Conservation (phyloP, 2,113 vertebrate species). For the Cromileptes altivelis region DNA sequence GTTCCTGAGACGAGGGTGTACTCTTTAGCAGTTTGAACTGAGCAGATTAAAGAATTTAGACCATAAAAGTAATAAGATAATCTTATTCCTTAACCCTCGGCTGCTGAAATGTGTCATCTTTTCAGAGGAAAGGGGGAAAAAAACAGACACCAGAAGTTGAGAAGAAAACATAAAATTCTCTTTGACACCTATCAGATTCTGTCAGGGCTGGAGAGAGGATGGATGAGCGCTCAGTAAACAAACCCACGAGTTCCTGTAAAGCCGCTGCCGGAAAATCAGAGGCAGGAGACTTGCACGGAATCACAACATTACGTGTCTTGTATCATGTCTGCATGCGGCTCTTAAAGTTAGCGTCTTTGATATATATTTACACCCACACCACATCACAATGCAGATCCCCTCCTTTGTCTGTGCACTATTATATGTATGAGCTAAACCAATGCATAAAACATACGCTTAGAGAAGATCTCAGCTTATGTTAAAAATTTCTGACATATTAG, state of each 20-base stretch:
- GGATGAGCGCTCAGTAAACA: constrained; percentile 69
- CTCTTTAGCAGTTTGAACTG: constrained; percentile 47
- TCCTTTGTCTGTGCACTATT: neutral
- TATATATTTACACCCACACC: constrained; percentile 56
- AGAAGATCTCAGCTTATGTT: constrained; percentile 36
- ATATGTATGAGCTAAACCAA: constrained; percentile 29
- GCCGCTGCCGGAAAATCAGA: constrained; percentile 43
- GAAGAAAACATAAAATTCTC: constrained; percentile 65
- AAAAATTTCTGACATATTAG: constrained; percentile 37
- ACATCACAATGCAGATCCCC: constrained; percentile 32
- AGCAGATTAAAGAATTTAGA: constrained; percentile 68
- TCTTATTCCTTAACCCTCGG: constrained; percentile 61
- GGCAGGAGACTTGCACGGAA: constrained; percentile 2
- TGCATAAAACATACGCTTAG: constrained; percentile 54
- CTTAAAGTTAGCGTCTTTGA: constrained; percentile 33
- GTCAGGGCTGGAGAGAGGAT: constrained; percentile 43
- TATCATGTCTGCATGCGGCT: constrained; percentile 14
- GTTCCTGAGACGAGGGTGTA: constrained; percentile 34
- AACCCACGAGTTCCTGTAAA: constrained; percentile 63
- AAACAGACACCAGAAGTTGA: constrained; percentile 54
- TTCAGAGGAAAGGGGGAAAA: neutral
- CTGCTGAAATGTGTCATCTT: constrained; percentile 61
- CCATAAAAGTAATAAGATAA: constrained; percentile 63
- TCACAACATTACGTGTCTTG: constrained; percentile 38
- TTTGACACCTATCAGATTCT: constrained; percentile 73